These are phyloP conservation scores for Cataglyphis rosenhaueri DNA, from an alignment of 2,888 invertebrate species.

Conservation along the genomic window DNA sequence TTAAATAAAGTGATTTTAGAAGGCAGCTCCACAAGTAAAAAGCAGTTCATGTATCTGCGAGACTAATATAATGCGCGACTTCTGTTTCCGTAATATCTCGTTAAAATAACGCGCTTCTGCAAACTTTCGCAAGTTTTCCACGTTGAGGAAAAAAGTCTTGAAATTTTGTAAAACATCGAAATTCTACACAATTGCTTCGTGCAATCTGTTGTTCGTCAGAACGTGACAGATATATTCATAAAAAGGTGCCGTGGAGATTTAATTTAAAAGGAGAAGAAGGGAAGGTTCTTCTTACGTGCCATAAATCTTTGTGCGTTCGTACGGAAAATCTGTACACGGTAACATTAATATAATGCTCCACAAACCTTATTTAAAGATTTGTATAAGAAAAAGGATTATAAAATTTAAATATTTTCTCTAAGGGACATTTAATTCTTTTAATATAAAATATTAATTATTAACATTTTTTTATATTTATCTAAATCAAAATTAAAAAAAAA, in stretches of 20 bases:
- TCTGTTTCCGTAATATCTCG: not conserved
- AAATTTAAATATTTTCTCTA: not conserved
- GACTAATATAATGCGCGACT: not conserved
- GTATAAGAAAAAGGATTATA: not conserved
- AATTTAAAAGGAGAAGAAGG: not conserved
- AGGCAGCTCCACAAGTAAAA: not conserved
- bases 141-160: not conserved
- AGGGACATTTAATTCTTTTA: not conserved
- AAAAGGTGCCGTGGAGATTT: not conserved
- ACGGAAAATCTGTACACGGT: not conserved
- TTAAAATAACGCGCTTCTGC: not conserved
- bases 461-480: not conserved
- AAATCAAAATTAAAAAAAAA: not conserved
- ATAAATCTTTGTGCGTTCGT: not conserved
- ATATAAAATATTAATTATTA: not conserved
- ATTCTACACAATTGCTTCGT: not conserved
- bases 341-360: not conserved
- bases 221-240: not conserved
- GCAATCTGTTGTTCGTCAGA: not conserved
- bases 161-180: not conserved
- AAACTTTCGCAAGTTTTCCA: not conserved
- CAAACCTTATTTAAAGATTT: not conserved
- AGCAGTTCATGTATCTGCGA: not conserved
- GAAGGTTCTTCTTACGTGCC: not conserved
- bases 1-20: slow-evolving; percentile 22